Base-by-base conservation (phyloP, 2,888 invertebrate species). In the Limnephilus marmoratus region DNA sequence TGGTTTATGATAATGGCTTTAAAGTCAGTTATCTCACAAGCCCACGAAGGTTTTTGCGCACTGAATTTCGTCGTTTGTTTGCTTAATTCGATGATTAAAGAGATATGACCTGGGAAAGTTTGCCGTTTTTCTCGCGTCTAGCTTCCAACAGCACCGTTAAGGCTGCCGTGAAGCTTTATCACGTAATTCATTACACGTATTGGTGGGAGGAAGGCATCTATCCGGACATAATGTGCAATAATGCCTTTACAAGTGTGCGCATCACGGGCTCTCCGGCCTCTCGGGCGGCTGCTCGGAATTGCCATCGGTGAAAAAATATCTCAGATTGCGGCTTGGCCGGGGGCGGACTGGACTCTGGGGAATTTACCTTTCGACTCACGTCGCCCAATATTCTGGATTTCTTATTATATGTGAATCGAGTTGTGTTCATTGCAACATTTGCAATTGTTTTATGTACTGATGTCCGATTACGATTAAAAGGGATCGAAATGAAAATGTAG, bases 181-280 rank as follows among this genome's bases (percentile, higher is more conserved):
- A 80, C 88, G 88, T 89, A 89, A 89, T 89, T 89, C 88, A 89
- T 89, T 80, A 89, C 88, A 24, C 41, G 24, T 89, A 89, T 89
- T 80, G 88, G 88, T 80, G 88, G 37, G 80, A n/a, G 80, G 88
- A 80, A 34, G 88, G 24, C 88, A 24, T 80, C 24, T 89, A 80
- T 89, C 88, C 41, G 29, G 18, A 81, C 34, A 80, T 89, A 89
- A 89, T 89, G 88, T 89, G 88, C 88, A 89, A 89, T 89, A 89
- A 89, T 80, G 88, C 88, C 88, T 80, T 80, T 80, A 89, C 68
- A 80, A 89, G 88, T 89, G 88, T 34, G 68, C 80, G 24, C 88
- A 88, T 88, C 68, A n/a, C n/a, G 15, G 53, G 12, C 87, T 68
- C 37, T 9, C 18, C 34, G 1, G 18, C n/a, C 88, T 68, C 80